phyloP scores from a whole-genome alignment of 2,888 invertebrate genomes.

The Teleogryllus oceanicus region DNA sequence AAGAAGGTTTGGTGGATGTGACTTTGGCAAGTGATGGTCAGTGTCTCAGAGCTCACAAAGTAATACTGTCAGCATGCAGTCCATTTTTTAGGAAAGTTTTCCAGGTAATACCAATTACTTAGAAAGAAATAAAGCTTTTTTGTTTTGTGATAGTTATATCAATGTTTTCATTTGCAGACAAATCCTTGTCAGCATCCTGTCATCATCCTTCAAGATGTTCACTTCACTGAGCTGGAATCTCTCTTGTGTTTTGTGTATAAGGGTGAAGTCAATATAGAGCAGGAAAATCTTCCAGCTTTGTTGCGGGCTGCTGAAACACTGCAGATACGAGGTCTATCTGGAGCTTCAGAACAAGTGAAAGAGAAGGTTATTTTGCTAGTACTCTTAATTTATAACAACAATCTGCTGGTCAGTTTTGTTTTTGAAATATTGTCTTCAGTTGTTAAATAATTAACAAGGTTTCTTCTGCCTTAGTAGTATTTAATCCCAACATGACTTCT shows the following conservation, averaged over 20 bases:
- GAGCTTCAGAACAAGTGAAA: conserved; percentile 38
- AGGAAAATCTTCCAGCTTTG: conserved; percentile 42
- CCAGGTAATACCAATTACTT: conserved; percentile 50
- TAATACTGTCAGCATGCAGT: conserved; percentile 65
- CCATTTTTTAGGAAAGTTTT: conserved; percentile 63
- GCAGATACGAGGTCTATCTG: conserved; percentile 43
- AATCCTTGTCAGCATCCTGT: conserved; percentile 64
- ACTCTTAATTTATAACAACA: too few species aligned
- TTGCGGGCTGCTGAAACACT: conserved; percentile 43
- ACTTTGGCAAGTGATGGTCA: conserved; percentile 64
- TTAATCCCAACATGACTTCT: too few species aligned
- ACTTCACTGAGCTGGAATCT: conserved; percentile 42
- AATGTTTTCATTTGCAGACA: conserved; percentile 53
- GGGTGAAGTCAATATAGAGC: conserved; percentile 43
- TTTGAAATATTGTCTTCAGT: too few species aligned
- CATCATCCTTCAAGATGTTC: conserved; percentile 42
- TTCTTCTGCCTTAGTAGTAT: not conserved
- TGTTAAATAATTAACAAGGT: not conserved
- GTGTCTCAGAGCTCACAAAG: conserved; percentile 65
- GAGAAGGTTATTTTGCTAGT: conserved; percentile 34
- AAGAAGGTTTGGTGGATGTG: conserved; percentile 64
- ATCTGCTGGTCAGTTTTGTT: too few species aligned
- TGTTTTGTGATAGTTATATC: not conserved
- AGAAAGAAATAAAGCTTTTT: not conserved
- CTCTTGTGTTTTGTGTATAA: conserved; percentile 43